Conservation (phyloP, 1,140 invertebrate genomes). For the Trichonephila inaurata region DNA sequence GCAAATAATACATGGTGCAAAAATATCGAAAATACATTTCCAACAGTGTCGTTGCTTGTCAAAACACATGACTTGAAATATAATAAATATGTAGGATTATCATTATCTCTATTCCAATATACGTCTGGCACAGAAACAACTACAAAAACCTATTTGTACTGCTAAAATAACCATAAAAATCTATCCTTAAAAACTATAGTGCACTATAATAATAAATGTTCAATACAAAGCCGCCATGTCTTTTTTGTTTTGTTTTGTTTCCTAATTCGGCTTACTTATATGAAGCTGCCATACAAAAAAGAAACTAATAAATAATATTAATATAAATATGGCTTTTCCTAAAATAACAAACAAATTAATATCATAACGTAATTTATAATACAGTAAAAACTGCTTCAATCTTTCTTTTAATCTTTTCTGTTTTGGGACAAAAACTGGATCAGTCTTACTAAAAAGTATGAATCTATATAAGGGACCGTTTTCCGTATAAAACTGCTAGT, state of each 20-base stretch:
- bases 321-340: too few relatives aligned
- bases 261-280: too few relatives aligned
- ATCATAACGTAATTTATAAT: too few relatives aligned
- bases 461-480: too few relatives aligned
- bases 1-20: background rate
- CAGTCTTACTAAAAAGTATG: too few relatives aligned
- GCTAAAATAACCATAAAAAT: background rate
- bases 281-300: too few relatives aligned
- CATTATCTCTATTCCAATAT: background rate
- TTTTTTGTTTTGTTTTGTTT: background rate
- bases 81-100: background rate
- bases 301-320: too few relatives aligned
- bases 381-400: too few relatives aligned
- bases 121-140: background rate
- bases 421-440: too few relatives aligned
- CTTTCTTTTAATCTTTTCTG: too few relatives aligned
- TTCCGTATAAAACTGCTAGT: too few relatives aligned
- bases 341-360: too few relatives aligned
- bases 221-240: conserved; percentile 7
- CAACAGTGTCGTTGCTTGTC: background rate
- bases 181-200: background rate
- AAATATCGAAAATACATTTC: background rate
- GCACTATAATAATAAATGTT: background rate
- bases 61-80: background rate
- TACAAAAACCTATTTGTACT: background rate